Conservation (phyloP, 2,797 vertebrate species). For the Gambelia wislizenii region DNA sequence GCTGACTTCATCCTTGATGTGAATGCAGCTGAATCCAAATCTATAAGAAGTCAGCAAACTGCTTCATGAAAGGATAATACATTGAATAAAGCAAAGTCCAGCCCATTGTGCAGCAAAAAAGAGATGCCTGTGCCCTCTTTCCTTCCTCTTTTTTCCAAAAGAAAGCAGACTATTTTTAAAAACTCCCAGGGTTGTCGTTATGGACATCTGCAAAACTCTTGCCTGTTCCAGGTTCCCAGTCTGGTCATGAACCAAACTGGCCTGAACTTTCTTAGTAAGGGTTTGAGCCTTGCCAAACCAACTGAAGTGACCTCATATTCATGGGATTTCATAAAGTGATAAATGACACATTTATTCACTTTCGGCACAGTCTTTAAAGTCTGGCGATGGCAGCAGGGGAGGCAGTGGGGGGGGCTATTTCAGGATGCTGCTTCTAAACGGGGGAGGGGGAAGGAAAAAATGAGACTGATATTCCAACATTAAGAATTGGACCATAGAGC, state of each 20-base stretch:
- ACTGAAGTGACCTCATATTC: conserved; percentile 78
- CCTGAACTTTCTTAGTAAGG: conserved; percentile 63
- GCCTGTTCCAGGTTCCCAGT: conserved; percentile 77
- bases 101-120: conserved; percentile 45
- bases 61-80: conserved; percentile 47
- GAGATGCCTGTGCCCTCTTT: conserved; percentile 43
- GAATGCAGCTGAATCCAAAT: background rate
- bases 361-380: conserved; percentile 61
- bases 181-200: conserved; percentile 72
- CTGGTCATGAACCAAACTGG: conserved; percentile 78
- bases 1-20: background rate
- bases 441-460: conserved; percentile 52
- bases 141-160: conserved; percentile 53
- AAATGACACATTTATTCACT: conserved; percentile 65
- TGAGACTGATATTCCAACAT: conserved; percentile 56
- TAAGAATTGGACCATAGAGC: conserved; percentile 24
- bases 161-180: conserved; percentile 65
- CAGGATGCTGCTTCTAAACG: conserved; percentile 41
- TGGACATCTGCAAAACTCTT: conserved; percentile 83
- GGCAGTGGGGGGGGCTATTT: conserved; percentile 42
- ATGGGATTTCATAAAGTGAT: conserved; percentile 61
- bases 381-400: background rate
- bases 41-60: conserved; percentile 14
- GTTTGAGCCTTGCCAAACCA: conserved; percentile 74
- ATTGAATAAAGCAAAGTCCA: conserved; percentile 57